A percentile compares a stretch with the other conserved stretches of the same genome.
Evolutionary conservation across 2,113 vertebrate genomes (phyloP).

Genomic region (Anarhynchus alexandrinus): DNA sequence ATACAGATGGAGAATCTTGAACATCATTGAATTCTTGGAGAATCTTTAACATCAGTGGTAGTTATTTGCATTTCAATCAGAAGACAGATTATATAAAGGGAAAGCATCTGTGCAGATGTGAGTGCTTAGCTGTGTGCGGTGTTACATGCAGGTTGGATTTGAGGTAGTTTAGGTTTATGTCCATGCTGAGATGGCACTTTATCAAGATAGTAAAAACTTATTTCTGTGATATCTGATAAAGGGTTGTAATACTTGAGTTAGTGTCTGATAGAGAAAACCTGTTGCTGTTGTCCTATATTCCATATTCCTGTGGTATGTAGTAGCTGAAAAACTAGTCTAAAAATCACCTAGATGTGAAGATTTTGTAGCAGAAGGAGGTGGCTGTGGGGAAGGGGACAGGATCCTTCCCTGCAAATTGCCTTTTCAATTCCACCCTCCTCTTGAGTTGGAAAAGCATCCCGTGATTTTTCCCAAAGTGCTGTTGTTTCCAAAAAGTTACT

Average conservation of each 20-base stretch:
- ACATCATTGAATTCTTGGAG: too few relatives aligned
- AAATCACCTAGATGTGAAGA: background rate
- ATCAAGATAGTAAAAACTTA: background rate
- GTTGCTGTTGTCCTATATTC: rapidly evolving
- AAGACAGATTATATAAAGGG: background rate
- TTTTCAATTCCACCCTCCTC: background rate
- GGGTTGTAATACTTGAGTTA: background rate
- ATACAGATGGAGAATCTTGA: rapidly evolving
- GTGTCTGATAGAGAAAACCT: rapidly evolving
- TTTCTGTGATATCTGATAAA: background rate
- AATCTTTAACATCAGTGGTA: background rate
- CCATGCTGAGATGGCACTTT: background rate
- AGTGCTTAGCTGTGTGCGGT: background rate
- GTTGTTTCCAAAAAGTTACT: too few relatives aligned
- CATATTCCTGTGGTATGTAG: background rate
- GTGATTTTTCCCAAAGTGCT: too few relatives aligned
- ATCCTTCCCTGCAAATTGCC: background rate
- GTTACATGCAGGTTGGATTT: background rate
- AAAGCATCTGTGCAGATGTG: background rate
- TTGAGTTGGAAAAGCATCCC: too few relatives aligned
- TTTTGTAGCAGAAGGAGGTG: background rate
- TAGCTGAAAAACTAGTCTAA: background rate
- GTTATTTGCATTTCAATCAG: background rate
- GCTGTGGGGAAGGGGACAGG: background rate
- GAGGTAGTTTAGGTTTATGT: background rate